Conservation (phyloP, 1,140 invertebrate genomes). For the Neodiprion lecontei region DNA sequence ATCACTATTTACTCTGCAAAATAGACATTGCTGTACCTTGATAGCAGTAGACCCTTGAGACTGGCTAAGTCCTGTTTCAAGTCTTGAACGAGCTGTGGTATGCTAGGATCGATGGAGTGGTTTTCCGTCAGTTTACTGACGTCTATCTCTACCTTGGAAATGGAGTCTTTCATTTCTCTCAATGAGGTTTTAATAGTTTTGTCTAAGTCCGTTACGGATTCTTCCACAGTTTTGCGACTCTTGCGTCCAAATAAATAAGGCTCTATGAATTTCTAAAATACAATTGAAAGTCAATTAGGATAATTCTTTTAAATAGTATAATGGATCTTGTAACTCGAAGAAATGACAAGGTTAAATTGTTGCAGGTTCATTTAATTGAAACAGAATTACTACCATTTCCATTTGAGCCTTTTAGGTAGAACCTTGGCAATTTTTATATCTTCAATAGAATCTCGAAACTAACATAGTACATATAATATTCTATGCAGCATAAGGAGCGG, state of each 20-base stretch:
- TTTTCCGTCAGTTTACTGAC: conserved; percentile 64
- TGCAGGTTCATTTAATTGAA: no score
- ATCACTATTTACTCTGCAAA: not conserved
- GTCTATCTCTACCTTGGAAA: conserved; percentile 66
- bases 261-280: conserved; percentile 70
- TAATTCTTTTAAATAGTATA: conserved; percentile 50
- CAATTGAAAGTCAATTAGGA: conserved; percentile 26
- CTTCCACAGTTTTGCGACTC: conserved; percentile 67
- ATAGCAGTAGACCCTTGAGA: conserved; percentile 77
- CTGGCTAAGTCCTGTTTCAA: conserved; percentile 78
- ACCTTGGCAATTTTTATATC: no score
- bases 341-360: no score
- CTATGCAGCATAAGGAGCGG: not conserved
- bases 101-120: conserved; percentile 56
- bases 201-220: conserved; percentile 70
- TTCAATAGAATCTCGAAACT: no score
- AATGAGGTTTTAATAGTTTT: conserved; percentile 70
- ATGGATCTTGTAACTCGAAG: conserved; percentile 12
- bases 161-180: conserved; percentile 65
- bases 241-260: conserved; percentile 69
- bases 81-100: conserved; percentile 70
- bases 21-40: conserved; percentile 63
- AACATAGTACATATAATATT: no score
- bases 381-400: no score
- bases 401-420: no score